Percentiles rank a stretch among this genome's conserved stretches.
Conservation (phyloP, 2,888 invertebrate species). For the Siphonodentalium dalli region DNA sequence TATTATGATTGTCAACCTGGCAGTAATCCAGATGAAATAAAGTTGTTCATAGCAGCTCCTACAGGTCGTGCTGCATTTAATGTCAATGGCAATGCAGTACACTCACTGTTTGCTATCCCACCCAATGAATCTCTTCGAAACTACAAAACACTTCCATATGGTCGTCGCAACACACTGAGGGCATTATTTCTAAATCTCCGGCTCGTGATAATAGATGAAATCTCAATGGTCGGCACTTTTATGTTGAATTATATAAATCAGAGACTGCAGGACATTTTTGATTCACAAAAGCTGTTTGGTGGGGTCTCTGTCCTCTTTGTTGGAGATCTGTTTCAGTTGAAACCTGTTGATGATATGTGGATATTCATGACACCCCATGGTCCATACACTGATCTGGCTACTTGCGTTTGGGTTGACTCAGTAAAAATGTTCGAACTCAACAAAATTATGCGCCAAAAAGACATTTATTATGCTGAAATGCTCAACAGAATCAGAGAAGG, state of each 20-base stretch:
- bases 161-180: conserved; percentile 10
- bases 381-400: too few species aligned
- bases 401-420: background rate
- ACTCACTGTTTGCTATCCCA: conserved; percentile 13
- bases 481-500: conserved; percentile 11
- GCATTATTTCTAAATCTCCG: conserved; percentile 4
- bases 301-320: too few species aligned
- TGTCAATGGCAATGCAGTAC: conserved; percentile 16
- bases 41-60: conserved; percentile 11
- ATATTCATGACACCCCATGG: too few species aligned
- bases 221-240: conserved; percentile 18
- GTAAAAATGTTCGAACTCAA: conserved; percentile 8
- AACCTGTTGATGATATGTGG: too few species aligned
- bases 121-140: conserved; percentile 7
- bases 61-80: conserved; percentile 18
- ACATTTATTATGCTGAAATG: conserved; percentile 7
- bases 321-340: too few species aligned
- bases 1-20: conserved; percentile 12
- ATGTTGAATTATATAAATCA: too few species aligned
- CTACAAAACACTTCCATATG: conserved; percentile 7
- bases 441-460: conserved; percentile 12
- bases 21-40: conserved; percentile 19
- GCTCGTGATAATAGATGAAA: conserved; percentile 22
- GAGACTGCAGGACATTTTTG: too few species aligned
- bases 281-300: too few species aligned